A percentile compares a stretch with the other conserved stretches of the same genome.
Evolutionary conservation across 2,888 invertebrate genomes (phyloP).

Genomic region (Andrena flavipes): DNA sequence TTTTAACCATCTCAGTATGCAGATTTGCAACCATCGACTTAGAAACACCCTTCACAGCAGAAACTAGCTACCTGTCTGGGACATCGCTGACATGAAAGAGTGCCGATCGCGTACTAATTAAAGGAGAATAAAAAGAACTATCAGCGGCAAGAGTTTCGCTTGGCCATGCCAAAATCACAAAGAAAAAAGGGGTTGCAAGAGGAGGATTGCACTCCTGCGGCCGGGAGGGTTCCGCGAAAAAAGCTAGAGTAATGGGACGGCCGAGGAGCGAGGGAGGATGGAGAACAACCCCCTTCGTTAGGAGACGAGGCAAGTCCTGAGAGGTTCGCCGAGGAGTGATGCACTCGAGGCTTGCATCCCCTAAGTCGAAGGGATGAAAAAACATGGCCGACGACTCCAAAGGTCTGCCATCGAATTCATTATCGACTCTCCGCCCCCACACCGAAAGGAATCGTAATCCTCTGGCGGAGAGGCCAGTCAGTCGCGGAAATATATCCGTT

Average conservation of each 20-base stretch:
- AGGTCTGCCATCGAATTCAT: slow-evolving; percentile 71
- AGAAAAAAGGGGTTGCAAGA: slow-evolving; percentile 57
- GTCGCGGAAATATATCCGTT: slow-evolving; percentile 29
- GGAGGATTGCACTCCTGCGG: slow-evolving; percentile 54
- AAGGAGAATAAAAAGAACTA: slow-evolving; percentile 55
- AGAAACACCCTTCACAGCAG: background rate
- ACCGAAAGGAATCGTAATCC: slow-evolving; percentile 21
- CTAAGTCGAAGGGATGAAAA: slow-evolving; percentile 74
- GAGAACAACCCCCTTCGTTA: slow-evolving; percentile 74
- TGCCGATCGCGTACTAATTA: slow-evolving; percentile 59
- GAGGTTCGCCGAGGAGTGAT: slow-evolving; percentile 81
- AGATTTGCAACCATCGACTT: background rate
- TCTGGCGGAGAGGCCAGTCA: slow-evolving; percentile 6
- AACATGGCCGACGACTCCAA: slow-evolving; percentile 80
- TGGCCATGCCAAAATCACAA: slow-evolving; percentile 62
- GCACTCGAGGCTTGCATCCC: slow-evolving; percentile 82
- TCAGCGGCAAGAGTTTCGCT: slow-evolving; percentile 53
- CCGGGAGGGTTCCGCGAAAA: slow-evolving; percentile 32
- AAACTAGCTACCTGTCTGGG: slow-evolving; percentile 35
- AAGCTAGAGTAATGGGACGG: slow-evolving; percentile 25
- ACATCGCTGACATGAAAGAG: slow-evolving; percentile 44
- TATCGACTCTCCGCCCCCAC: slow-evolving; percentile 69
- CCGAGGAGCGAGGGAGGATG: slow-evolving; percentile 26
- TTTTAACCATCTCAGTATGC: slow-evolving; percentile 8
- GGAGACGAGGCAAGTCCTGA: slow-evolving; percentile 79